Base-by-base conservation (phyloP, 2,113 vertebrate genomes). In the Rhynchomys soricoides region DNA sequence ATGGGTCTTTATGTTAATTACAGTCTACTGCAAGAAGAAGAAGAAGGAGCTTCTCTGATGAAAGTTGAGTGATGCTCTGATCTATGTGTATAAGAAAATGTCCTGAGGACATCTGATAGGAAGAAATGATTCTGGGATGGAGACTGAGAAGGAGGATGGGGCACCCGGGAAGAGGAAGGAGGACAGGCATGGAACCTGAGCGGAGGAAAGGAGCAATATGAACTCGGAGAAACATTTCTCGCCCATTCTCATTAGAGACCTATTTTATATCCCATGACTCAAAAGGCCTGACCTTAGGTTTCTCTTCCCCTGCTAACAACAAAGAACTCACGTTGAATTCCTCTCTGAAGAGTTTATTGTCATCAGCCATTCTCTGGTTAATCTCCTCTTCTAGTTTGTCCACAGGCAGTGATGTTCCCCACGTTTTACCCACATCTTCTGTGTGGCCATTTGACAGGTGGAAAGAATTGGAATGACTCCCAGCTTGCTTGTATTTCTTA, bases 381-480 rank as follows among this genome's bases (percentile, higher is more conserved):
- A 99, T 99, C 98, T 99, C 99, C 98, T 99, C 99, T 98, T 99
- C 99, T 71, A 99, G 99, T 97, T 99, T 99, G 97, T 99, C 99
- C 4, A 99, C 99, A 9, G 99, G 99, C 98, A 99, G 98, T 0
- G 99, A n/a, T n/a, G n/a, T n/a, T 93, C 85, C 19, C 71, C 50
- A 87, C 57, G 74, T 68, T 97, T 98, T 98, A 99, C 99, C 99
- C 98, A 99, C 99, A 92, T 99, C 99, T 57, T 99, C 99, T 0
- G 99, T 99, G 96, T 99, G 98, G 37, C 99, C 99, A 1, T 99
- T 99, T 95, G 99, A 99, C 98, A 99, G 98, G 3, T 99, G 99
- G 97, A 99, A 99, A 97, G 99, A 99, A 98, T 99, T 99, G 88
- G 99, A 99, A 98, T 99, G 99, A 97, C 99, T 99, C 95, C 99